Evolutionary conservation across 2,797 vertebrate genomes (phyloP), one percentile per base, ranked within the genome.

Genomic region (Sebastiscus albofasciatus): DNA sequence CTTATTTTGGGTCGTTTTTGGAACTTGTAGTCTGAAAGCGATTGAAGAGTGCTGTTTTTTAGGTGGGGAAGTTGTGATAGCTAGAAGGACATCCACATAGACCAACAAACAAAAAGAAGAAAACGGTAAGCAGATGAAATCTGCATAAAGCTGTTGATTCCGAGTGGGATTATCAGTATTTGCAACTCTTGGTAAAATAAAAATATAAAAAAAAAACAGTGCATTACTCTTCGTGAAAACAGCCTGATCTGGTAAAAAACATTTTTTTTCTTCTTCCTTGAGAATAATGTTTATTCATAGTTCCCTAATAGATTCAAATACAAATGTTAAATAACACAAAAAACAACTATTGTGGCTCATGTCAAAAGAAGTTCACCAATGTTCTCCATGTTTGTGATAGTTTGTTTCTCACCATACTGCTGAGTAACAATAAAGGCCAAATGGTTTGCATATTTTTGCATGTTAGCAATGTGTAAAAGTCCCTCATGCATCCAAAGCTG

Each of bases 101-200:
- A 52, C 18, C 49, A 52, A 52, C 49, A 52, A 10, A 52, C 49
- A 4, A 52, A 52, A 52, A 52, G 18, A 52, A n/a, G 49, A n/a
- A 52, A 52, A 52, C 4, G 9, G 52, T 20, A 49, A 39, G 12
- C n/a, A 27, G 49, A 34, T 27, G 10, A 69, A 80, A 49, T 22
- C 27, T 56, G 64, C 22, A 68, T 10, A 27, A 67, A 79, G 39
- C 27, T 62, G 16, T 49, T 56, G 34, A 77, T 64, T 81, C 34
- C 59, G 24, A 46, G 36, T 24, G 22, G n/a, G 5, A 58, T 62
- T 6, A n/a, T 27, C 31, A 42, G 52, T 24, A 71, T 8, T 20
- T 20, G 5, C 4, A 72, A 39, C 4, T 6, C 52, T 46, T 27
- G 4, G 12, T 11, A 46, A 46, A 39, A 39, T 39, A 39, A 39